Base-by-base conservation (phyloP, 1,140 invertebrate species). In the Drosophila nebulosa region DNA sequence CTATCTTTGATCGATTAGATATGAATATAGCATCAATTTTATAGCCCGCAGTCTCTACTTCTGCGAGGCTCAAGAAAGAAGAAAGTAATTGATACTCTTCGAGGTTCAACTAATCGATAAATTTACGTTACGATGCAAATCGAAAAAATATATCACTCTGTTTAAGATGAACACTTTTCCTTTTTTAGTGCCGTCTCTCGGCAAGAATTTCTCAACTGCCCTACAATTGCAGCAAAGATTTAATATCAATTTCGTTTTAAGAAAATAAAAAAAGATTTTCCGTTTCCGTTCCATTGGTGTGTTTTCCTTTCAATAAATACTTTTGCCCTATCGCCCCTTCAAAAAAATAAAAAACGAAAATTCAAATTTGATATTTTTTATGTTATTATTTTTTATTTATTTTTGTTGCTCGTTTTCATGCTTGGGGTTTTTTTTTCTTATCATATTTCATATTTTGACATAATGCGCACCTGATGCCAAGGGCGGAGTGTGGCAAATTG, bases 401-500 rank as follows among this genome's bases (percentile, higher is more conserved):
- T 46, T 18, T 46, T 46, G 39, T 21, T 46, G 16, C 21, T 21
- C 39, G 6, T 42, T 14, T 14, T 39, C 64, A 61, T 59, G 64
- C 61, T 24, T 65, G 35, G 35, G 53, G 36, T 65, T 60, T 39
- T 35, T 67, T 62, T 53, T 72, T 53, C 53, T 64, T 76, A 86
- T 85, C 68, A 86, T 85, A 74, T 80, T 85, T 86, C 73, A 67
- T 68, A 74, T 67, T 86, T 60, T 78, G 81, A 80, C 81, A 86
- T 85, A 86, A 85, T 80, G 78, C 77, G 73, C 80, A 85, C 80
- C 80, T 85, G 80, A 80, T 80, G 81, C 80, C 79, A 64, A 69
- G 59, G 35, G 50, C 61, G 61, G 39, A 64, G 30, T 63, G 67
- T 52, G 64, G 61, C 70, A 77, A 78, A 83, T 83, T 83, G 79